Percentiles rank a stretch among this genome's conserved stretches.
Evolutionary conservation across 2,113 vertebrate species (phyloP).

Genomic region (Malaclemys terrapin): DNA sequence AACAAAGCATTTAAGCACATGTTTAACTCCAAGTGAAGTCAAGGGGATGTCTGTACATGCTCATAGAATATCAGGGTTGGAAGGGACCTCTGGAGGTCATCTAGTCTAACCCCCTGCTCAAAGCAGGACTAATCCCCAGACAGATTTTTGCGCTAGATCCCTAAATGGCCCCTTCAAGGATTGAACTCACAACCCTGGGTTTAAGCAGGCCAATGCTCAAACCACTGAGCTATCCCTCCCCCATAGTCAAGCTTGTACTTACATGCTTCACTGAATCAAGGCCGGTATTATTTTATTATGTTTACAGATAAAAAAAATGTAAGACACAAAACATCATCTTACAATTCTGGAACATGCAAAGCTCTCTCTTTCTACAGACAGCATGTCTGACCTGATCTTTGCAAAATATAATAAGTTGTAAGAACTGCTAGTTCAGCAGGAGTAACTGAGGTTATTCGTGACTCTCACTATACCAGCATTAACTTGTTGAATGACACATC

Average conservation of each 20-base stretch:
- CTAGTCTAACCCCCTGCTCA: too few relatives aligned
- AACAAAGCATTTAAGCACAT: not conserved
- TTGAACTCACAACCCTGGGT: too few relatives aligned
- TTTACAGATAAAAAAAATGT: not conserved
- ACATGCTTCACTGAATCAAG: not conserved
- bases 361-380: not conserved
- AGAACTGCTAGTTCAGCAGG: accelerated
- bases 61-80: not conserved
- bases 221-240: too few relatives aligned
- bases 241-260: not conserved
- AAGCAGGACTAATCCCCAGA: too few relatives aligned
- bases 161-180: too few relatives aligned
- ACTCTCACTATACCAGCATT: not conserved
- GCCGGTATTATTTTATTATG: not conserved
- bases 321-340: not conserved
- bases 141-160: too few relatives aligned
- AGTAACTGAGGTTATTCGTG: not conserved
- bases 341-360: not conserved
- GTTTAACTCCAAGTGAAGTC: not conserved
- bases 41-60: not conserved
- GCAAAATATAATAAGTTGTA: not conserved
- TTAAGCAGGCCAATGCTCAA: too few relatives aligned
- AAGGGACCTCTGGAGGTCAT: too few relatives aligned
- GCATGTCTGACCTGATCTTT: not conserved
- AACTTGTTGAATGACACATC: not conserved